Base-by-base conservation (phyloP, 1,140 invertebrate genomes). In the Caenorhabditis remanei region DNA sequence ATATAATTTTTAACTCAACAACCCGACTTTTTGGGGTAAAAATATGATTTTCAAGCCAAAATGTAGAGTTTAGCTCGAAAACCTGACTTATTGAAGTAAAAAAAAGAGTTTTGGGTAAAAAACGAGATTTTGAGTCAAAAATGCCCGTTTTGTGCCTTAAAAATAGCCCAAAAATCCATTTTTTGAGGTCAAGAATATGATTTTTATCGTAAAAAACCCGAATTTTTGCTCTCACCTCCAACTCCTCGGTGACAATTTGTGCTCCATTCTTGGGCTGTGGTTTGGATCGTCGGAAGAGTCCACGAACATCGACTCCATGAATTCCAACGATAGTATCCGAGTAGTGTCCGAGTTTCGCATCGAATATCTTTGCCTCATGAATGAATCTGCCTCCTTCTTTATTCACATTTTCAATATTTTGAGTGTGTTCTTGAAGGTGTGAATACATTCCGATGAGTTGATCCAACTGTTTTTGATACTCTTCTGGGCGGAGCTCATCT, bases 341-440 rank as follows among this genome's bases (percentile, higher is more conserved):
- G 94, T 96, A 99, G 87, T 96, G 95, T 93, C 96, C 95, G 92
- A 98, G 95, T 91, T 95, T 94, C 91, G 95, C 95, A 92, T 96
- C 96, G 94, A 97, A 96, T 92, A 99, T 97, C 96, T 98, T 98
- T 89, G 97, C 97, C 94, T 99, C 97, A 89, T 97, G 95, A 91
- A 99, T 98, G 93, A 97, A 96, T 93, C 97, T 95, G 92, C 97
- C 97, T 90, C 97, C 97, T 92, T 96, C 96, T 89, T 96, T 94
- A 94, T 99, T 99, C 90, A 98, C 96, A 92, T 96, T 95, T 94
- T 99, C 97, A 91, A 99, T 97, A 92, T 96, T 95, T 90, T 96
- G 95, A 89, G 96, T 96, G 91, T 96, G 95, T 93, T 98, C 96
- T 90, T 96, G 95, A 87, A 97, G 95, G 92, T 95, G 95, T 91